phyloP scores from a whole-genome alignment of 2,113 vertebrate species.

The Cervus canadensis region DNA sequence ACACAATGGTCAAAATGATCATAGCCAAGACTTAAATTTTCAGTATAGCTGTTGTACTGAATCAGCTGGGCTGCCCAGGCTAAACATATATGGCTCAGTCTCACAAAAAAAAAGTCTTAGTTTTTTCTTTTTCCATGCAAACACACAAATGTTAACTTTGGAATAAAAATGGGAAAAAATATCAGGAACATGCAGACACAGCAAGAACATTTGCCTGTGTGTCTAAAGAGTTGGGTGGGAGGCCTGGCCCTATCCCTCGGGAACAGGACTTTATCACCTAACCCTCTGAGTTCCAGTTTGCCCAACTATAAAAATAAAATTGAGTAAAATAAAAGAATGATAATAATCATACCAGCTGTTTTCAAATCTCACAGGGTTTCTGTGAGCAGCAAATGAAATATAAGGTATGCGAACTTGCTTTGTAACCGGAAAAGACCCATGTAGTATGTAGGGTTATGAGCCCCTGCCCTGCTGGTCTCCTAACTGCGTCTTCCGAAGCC shows the following conservation, averaged over 20 bases:
- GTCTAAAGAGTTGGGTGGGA: not conserved
- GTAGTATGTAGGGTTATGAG: not conserved
- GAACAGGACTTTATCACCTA: not conserved
- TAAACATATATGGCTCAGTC: not conserved
- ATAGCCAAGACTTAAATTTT: not conserved
- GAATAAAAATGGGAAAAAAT: not conserved
- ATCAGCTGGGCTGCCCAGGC: not conserved
- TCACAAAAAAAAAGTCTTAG: not conserved
- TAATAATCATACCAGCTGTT: not conserved
- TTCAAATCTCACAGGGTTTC: not conserved
- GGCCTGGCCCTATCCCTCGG: not conserved
- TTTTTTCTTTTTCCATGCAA: not conserved
- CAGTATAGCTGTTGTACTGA: not conserved
- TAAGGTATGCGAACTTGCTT: not conserved
- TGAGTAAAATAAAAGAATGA: not conserved
- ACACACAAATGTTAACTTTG: not conserved
- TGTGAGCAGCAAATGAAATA: not conserved
- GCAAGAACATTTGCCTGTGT: not conserved
- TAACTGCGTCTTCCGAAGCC: not conserved
- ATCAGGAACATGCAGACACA: not conserved
- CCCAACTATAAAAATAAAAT: not conserved
- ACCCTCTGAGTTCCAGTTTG: not conserved
- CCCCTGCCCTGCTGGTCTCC: not conserved
- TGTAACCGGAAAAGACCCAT: not conserved
- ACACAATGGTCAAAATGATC: conserved; percentile 3